Conservation (phyloP, 1,140 invertebrate genomes). For the Lamellibrachia luymesi region DNA sequence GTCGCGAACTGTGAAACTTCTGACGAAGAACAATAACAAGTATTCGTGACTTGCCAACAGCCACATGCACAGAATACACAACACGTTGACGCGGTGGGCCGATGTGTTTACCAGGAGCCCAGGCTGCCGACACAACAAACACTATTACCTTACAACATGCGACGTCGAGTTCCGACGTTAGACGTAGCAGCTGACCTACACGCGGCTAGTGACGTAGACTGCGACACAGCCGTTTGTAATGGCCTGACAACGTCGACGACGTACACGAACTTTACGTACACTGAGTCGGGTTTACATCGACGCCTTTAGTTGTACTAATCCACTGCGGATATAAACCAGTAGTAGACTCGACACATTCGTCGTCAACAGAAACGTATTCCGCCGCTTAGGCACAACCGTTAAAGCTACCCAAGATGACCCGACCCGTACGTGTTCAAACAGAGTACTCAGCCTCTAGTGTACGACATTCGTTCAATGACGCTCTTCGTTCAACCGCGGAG, state of each 20-base stretch:
- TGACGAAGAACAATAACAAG: neutral
- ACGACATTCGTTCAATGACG: neutral
- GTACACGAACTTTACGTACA: neutral
- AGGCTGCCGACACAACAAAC: neutral
- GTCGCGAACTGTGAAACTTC: neutral
- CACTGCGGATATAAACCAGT: neutral
- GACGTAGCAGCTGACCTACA: neutral
- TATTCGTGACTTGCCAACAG: neutral
- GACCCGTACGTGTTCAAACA: neutral
- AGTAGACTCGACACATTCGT: neutral
- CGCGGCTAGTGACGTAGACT: neutral
- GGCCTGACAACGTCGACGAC: neutral
- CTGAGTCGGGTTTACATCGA: neutral
- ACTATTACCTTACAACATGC: neutral
- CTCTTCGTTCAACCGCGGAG: neutral
- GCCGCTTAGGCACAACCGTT: neutral
- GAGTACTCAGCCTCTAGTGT: neutral
- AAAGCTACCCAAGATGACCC: neutral
- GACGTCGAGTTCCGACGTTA: neutral
- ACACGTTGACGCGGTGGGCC: neutral
- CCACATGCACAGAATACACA: neutral
- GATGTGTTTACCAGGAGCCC: too few species aligned
- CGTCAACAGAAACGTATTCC: neutral
- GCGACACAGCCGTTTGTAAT: neutral
- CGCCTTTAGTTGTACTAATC: neutral